These are phyloP conservation scores for Disparrhopalites patrizii DNA, from an alignment of 2,888 invertebrate species.

Conservation along the genomic window DNA sequence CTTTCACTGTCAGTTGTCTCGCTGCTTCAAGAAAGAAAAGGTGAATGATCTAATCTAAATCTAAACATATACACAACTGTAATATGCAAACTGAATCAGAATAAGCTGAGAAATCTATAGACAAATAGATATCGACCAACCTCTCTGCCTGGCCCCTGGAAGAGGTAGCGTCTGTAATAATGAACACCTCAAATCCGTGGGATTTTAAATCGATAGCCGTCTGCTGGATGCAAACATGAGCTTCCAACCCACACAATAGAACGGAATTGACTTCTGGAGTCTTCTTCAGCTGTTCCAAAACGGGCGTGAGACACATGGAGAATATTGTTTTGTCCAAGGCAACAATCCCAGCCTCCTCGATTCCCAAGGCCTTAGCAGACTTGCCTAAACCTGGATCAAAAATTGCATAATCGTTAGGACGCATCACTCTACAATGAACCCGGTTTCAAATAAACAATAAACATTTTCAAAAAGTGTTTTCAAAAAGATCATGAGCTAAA, in stretches of 20 bases:
- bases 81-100: neutral
- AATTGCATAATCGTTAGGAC: constrained; percentile 18
- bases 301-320: constrained; percentile 57
- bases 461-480: neutral
- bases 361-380: constrained; percentile 56
- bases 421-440: constrained; percentile 1
- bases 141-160: constrained; percentile 55
- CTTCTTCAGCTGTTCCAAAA: constrained; percentile 51
- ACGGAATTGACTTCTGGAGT: constrained; percentile 50
- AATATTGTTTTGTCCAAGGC: constrained; percentile 56
- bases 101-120: no score
- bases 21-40: constrained; percentile 9
- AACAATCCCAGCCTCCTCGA: constrained; percentile 52
- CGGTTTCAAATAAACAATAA: neutral
- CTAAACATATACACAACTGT: neutral
- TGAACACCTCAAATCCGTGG: constrained; percentile 55
- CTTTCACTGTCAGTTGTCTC: no score
- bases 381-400: constrained; percentile 53
- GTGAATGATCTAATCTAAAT: neutral
- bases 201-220: constrained; percentile 56
- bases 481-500: neutral
- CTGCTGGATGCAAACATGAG: constrained; percentile 61
- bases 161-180: constrained; percentile 59
- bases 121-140: no score
- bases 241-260: constrained; percentile 56